phyloP scores from a whole-genome alignment of 2,797 vertebrate species.

The Huso huso region DNA sequence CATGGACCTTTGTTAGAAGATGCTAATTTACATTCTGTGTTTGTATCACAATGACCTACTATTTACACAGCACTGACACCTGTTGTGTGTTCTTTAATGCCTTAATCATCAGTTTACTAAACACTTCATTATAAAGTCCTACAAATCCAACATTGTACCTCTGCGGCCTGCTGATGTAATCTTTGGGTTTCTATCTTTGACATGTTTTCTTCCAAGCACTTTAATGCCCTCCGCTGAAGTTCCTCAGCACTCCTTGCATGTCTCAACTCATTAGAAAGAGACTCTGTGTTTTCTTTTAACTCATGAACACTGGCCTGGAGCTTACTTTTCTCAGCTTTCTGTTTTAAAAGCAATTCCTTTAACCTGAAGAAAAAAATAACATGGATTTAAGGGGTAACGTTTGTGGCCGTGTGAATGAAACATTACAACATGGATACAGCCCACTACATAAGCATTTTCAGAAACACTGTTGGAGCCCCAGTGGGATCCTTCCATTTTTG shows the following conservation, averaged over 20 bases:
- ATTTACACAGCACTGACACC: no score
- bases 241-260: conserved; percentile 61
- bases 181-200: conserved; percentile 67
- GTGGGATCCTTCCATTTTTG: no score
- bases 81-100: background rate
- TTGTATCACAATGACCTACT: no score
- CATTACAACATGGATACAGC: no score
- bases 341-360: conserved; percentile 81
- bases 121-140: background rate
- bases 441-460: no score
- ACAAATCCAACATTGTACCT: conserved; percentile 55
- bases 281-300: conserved; percentile 67
- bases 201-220: conserved; percentile 65
- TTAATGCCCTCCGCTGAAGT: conserved; percentile 59
- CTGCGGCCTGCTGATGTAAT: conserved; percentile 62
- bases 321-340: conserved; percentile 63
- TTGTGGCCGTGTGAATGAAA: no score
- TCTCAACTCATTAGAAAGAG: conserved; percentile 64
- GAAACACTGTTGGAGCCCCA: no score
- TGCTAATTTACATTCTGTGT: no score
- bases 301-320: conserved; percentile 68
- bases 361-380: conserved; percentile 51
- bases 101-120: background rate
- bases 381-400: background rate
- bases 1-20: no score